Conservation (phyloP, 64 coral and sea anemone species). For the Stichodactyla mertensii region DNA sequence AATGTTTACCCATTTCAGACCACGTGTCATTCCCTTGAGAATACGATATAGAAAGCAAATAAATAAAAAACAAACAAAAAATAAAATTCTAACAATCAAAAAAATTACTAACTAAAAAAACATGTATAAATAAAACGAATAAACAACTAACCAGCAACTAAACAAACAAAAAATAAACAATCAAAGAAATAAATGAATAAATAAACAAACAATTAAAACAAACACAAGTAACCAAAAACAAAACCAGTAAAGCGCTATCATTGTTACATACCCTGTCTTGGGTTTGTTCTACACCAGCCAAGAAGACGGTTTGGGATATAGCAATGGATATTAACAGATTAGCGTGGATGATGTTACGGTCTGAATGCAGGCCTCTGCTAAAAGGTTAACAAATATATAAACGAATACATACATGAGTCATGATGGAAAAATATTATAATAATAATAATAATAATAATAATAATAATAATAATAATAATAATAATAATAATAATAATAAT, state of each 20-base stretch:
- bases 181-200: neutral
- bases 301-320: conserved; percentile 72
- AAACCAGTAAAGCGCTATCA: no score
- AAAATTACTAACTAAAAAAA: no score
- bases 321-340: conserved; percentile 72
- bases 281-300: conserved; percentile 71
- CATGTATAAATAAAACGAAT: no score
- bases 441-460: no score
- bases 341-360: conserved; percentile 61
- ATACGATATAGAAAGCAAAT: neutral
- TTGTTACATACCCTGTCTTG: conserved; percentile 46
- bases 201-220: neutral
- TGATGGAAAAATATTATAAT: no score
- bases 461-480: no score
- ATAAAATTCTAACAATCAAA: neutral
- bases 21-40: no score
- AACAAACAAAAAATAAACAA: neutral
- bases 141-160: no score
- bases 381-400: neutral
- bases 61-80: neutral
- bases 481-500: no score
- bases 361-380: conserved; percentile 37
- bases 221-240: no score
- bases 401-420: no score
- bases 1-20: no score